Evolutionary conservation across 2,797 vertebrate genomes (phyloP).

Genomic region (Coreius guichenoti): DNA sequence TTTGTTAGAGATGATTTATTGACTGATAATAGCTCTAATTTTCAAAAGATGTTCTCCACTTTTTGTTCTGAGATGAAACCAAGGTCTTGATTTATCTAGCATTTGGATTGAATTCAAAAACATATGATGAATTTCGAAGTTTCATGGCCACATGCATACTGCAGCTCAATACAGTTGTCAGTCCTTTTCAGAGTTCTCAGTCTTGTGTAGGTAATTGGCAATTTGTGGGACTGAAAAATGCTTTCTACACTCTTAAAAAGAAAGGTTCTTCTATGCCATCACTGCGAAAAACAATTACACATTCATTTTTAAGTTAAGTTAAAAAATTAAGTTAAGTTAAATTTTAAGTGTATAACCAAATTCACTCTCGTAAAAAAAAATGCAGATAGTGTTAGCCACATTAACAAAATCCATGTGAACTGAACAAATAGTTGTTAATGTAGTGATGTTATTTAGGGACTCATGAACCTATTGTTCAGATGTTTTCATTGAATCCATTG

Average conservation of each 20-base stretch:
- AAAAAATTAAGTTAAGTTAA: too few species aligned
- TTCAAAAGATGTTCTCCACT: background rate
- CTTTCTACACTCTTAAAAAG: background rate
- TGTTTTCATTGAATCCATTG: background rate
- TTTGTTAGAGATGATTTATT: slow-evolving; percentile 39
- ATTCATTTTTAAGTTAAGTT: too few species aligned
- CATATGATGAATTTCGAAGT: slow-evolving; percentile 18
- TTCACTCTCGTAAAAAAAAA: background rate
- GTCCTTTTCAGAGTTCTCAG: slow-evolving; percentile 2
- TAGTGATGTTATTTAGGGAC: background rate
- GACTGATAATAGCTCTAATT: slow-evolving; percentile 38
- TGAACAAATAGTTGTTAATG: background rate
- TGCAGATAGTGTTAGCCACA: background rate
- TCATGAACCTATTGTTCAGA: background rate
- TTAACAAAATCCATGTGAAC: background rate
- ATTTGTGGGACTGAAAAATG: background rate
- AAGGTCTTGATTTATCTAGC: slow-evolving; percentile 13
- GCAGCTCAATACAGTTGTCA: background rate
- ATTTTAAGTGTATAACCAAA: background rate
- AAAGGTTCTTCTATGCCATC: background rate
- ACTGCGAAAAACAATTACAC: background rate
- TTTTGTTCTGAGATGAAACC: background rate
- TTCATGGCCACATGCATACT: slow-evolving; percentile 10
- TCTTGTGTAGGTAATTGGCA: background rate
- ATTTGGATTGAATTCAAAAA: slow-evolving; percentile 29